A percentile compares a stretch with the other conserved stretches of the same genome.
phyloP scores from a whole-genome alignment of 2,888 invertebrate genomes.

The Eristalinus sepulchralis region DNA sequence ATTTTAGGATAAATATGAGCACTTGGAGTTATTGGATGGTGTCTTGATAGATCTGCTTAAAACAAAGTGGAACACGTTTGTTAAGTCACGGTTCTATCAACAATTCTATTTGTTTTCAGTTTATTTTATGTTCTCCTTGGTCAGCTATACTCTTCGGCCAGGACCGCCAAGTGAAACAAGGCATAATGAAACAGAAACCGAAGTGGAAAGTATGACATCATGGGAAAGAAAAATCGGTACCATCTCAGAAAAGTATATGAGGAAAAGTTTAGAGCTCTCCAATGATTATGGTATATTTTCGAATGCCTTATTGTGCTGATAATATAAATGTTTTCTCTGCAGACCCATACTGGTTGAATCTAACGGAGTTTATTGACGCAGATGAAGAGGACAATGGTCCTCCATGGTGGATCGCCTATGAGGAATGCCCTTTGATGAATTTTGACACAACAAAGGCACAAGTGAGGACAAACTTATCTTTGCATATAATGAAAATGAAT shows the following conservation, averaged over 20 bases:
- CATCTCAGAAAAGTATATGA: constrained; percentile 9
- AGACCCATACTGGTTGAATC: constrained; percentile 80
- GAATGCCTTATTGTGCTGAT: background rate
- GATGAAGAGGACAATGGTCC: constrained; percentile 75
- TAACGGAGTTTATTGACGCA: constrained; percentile 78
- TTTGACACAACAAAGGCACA: constrained; percentile 78
- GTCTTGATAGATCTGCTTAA: constrained; percentile 95
- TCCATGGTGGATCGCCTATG: constrained; percentile 79
- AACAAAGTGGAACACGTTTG: constrained; percentile 99
- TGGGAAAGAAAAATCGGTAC: background rate
- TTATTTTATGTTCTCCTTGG: constrained; percentile 93
- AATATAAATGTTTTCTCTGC: background rate
- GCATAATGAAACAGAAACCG: constrained; percentile 43
- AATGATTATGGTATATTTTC: constrained; percentile 35
- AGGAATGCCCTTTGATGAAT: constrained; percentile 80
- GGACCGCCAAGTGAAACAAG: constrained; percentile 83
- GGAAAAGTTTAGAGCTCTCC: background rate
- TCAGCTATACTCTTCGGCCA: constrained; percentile 94
- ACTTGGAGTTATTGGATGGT: constrained; percentile 96
- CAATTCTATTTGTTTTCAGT: constrained; percentile 95
- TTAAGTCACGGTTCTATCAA: constrained; percentile 95
- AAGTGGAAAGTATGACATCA: background rate
- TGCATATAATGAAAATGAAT: too few relatives aligned
- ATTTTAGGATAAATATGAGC: constrained; percentile 93
- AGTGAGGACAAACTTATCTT: constrained; percentile 53